Conservation (phyloP, 2,797 vertebrate species). For the Schizopygopsis pylzovi region DNA sequence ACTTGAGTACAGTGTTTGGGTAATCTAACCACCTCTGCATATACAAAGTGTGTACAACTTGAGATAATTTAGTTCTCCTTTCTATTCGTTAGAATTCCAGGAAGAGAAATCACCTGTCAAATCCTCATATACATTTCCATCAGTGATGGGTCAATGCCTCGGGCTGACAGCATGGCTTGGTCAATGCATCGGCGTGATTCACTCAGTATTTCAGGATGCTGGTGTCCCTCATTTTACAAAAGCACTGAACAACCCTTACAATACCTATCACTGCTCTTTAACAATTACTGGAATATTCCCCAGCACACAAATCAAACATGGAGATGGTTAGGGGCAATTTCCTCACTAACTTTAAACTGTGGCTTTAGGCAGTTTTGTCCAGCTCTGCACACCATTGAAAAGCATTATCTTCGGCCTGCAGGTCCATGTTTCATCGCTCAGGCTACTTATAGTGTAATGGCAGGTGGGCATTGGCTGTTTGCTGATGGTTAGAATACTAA, state of each 20-base stretch:
- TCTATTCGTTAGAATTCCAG: neutral
- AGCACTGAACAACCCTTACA: slow-evolving; percentile 2
- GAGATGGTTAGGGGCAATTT: slow-evolving; percentile 40
- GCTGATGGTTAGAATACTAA: slow-evolving; percentile 54
- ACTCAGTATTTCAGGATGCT: neutral
- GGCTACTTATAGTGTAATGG: slow-evolving; percentile 53
- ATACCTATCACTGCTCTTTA: slow-evolving; percentile 17
- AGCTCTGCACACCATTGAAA: slow-evolving; percentile 28
- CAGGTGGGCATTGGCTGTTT: slow-evolving; percentile 54
- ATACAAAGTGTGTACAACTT: neutral
- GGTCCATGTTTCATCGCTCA: slow-evolving; percentile 46
- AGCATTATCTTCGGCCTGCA: slow-evolving; percentile 44
- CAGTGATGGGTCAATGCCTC: slow-evolving; percentile 30
- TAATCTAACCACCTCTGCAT: neutral
- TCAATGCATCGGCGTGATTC: neutral
- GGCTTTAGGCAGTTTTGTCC: slow-evolving; percentile 33
- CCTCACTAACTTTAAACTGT: slow-evolving; percentile 36
- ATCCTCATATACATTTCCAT: slow-evolving; percentile 29
- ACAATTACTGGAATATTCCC: slow-evolving; percentile 26
- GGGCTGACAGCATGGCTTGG: slow-evolving; percentile 16
- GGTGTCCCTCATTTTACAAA: neutral
- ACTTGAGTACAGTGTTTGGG: too few species aligned
- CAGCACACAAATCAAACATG: slow-evolving; percentile 22
- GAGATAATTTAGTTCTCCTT: neutral
- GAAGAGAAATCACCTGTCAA: slow-evolving; percentile 36